Percentiles rank a stretch among this genome's conserved stretches.
These are phyloP conservation scores for Sceloporus tristichus DNA, from an alignment of 2,113 vertebrate species.

Conservation along the genomic window DNA sequence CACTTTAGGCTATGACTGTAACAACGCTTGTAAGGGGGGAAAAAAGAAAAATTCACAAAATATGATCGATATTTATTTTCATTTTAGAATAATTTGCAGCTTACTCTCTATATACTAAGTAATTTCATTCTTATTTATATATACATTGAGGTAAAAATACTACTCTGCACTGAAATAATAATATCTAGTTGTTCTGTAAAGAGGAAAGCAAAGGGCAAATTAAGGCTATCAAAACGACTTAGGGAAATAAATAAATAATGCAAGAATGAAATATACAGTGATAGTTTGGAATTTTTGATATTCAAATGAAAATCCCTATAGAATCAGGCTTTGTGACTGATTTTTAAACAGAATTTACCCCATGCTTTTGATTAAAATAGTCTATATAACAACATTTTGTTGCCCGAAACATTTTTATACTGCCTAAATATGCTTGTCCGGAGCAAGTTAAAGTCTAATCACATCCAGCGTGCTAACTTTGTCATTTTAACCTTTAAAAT, in stretches of 20 bases:
- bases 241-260: not conserved
- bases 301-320: not conserved
- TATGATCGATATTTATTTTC: not conserved
- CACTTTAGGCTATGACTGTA: not conserved
- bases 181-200: not conserved
- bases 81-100: not conserved
- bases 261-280: not conserved
- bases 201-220: not conserved
- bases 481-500: slow-evolving; percentile 25
- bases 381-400: not conserved
- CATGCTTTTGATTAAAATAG: not conserved
- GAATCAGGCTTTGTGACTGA: not conserved
- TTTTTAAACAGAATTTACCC: slow-evolving; percentile 37
- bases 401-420: not conserved
- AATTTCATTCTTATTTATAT: not conserved
- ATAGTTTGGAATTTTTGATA: not conserved
- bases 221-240: not conserved
- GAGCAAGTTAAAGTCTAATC: not conserved
- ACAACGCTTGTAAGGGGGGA: not conserved
- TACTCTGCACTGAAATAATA: not conserved
- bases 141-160: not conserved
- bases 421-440: not conserved
- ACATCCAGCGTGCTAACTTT: not conserved
- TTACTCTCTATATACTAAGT: not conserved
- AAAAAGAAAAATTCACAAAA: not conserved